These are phyloP conservation scores for Seira sanloemensis DNA, from an alignment of 2,888 invertebrate genomes.

Conservation along the genomic window DNA sequence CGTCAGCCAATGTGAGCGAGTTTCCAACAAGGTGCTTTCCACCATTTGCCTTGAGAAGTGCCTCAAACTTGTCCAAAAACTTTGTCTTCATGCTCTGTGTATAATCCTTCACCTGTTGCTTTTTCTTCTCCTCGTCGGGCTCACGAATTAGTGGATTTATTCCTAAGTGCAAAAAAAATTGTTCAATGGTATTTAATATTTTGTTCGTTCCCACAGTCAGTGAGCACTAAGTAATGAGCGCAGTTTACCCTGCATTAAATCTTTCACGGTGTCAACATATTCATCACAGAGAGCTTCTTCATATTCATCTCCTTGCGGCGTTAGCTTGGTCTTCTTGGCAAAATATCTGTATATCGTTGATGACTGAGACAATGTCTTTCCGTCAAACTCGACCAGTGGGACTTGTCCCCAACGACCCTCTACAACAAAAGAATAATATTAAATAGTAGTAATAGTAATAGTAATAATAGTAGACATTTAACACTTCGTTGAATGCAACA, in stretches of 20 bases:
- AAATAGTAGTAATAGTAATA: too few species aligned
- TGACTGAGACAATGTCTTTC: slow-evolving; percentile 70
- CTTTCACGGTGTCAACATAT: slow-evolving; percentile 59
- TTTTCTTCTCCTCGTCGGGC: neutral
- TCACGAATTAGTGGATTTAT: slow-evolving; percentile 9
- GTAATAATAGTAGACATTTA: too few species aligned
- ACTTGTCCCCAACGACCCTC: slow-evolving; percentile 73
- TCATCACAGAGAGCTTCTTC: slow-evolving; percentile 65
- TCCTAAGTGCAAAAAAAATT: too few species aligned
- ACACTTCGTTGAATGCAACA: too few species aligned
- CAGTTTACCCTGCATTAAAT: slow-evolving; percentile 43
- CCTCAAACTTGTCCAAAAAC: slow-evolving; percentile 74
- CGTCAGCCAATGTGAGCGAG: slow-evolving; percentile 75
- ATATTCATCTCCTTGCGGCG: slow-evolving; percentile 58
- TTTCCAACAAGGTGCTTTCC: slow-evolving; percentile 56
- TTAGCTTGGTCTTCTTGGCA: slow-evolving; percentile 70
- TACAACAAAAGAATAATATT: slow-evolving; percentile 21
- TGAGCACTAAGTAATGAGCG: too few species aligned
- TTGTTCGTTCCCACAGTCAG: too few species aligned
- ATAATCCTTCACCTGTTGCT: neutral
- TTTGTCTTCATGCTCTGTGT: slow-evolving; percentile 75
- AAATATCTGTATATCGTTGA: slow-evolving; percentile 73
- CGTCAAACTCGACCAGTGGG: slow-evolving; percentile 74
- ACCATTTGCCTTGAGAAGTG: slow-evolving; percentile 45
- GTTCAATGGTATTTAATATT: too few species aligned